A percentile compares a stretch with the other conserved stretches of the same genome.
Conservation (phyloP, 2,113 vertebrate species). For the Cervus canadensis region DNA sequence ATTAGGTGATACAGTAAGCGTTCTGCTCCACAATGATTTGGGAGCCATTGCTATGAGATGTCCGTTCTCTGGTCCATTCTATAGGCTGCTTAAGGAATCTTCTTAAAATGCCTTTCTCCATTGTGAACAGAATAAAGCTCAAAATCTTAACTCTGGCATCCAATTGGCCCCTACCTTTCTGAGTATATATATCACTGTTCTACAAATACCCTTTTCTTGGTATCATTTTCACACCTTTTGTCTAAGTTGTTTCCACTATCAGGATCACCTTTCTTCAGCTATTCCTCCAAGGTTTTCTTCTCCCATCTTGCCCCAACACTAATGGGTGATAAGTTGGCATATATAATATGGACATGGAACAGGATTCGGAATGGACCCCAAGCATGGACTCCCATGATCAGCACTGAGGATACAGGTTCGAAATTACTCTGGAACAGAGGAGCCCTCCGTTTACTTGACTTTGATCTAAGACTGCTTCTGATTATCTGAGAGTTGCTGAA, state of each 20-base stretch:
- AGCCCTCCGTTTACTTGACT: not conserved
- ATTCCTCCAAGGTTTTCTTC: not conserved
- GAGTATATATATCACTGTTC: not conserved
- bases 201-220: not conserved
- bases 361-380: not conserved
- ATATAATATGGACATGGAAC: no score
- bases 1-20: not conserved
- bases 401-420: not conserved
- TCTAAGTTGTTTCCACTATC: not conserved
- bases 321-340: not conserved
- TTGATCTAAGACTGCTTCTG: not conserved
- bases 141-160: not conserved
- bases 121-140: not conserved
- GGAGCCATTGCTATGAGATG: not conserved
- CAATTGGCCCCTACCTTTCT: not conserved
- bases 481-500: not conserved
- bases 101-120: not conserved
- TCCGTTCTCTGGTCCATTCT: no score
- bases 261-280: not conserved
- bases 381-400: not conserved
- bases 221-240: not conserved
- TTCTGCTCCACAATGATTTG: not conserved
- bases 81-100: not conserved
- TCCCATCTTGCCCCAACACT: not conserved
- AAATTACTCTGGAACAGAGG: not conserved